Conservation (phyloP, 2,888 invertebrate species). For the Dermolepida albohirtum region DNA sequence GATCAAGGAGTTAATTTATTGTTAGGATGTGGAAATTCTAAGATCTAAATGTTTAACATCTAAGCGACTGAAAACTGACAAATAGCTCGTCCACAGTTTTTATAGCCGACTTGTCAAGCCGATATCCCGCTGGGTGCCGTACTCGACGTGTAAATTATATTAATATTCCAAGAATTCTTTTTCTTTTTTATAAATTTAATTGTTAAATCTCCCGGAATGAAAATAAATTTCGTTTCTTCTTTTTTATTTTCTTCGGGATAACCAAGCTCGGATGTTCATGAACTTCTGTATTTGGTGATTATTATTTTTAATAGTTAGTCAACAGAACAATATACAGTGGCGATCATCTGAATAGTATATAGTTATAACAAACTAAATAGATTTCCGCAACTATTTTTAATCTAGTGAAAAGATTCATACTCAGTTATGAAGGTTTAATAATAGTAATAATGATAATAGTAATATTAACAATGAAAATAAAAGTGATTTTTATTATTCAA, state of each 20-base stretch:
- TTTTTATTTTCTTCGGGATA: slow-evolving; percentile 1
- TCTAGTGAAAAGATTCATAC: too few species aligned
- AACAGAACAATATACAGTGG: neutral
- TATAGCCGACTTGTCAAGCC: slow-evolving; percentile 48
- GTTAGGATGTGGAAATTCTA: slow-evolving; percentile 37
- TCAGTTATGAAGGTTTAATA: too few species aligned
- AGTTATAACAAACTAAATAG: too few species aligned
- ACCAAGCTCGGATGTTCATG: neutral
- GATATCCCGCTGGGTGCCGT: slow-evolving; percentile 49
- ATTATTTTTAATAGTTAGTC: slow-evolving; percentile 14
- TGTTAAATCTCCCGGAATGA: slow-evolving; percentile 32
- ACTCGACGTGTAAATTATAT: slow-evolving; percentile 49
- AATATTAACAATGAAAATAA: too few species aligned
- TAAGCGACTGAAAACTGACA: slow-evolving; percentile 47
- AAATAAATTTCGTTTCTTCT: slow-evolving; percentile 27
- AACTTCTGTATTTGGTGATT: slow-evolving; percentile 24
- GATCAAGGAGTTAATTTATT: slow-evolving; percentile 43
- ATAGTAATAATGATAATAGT: too few species aligned
- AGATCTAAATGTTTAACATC: slow-evolving; percentile 41
- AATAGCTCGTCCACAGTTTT: slow-evolving; percentile 47
- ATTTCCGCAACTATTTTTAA: too few species aligned
- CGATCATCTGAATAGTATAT: neutral
- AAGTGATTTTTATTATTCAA: too few species aligned
- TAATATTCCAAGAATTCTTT: slow-evolving; percentile 44
- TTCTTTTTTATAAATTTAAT: slow-evolving; percentile 29